These are phyloP conservation scores for Protonibea diacanthus DNA, from an alignment of 2,797 vertebrate species.

Conservation along the genomic window DNA sequence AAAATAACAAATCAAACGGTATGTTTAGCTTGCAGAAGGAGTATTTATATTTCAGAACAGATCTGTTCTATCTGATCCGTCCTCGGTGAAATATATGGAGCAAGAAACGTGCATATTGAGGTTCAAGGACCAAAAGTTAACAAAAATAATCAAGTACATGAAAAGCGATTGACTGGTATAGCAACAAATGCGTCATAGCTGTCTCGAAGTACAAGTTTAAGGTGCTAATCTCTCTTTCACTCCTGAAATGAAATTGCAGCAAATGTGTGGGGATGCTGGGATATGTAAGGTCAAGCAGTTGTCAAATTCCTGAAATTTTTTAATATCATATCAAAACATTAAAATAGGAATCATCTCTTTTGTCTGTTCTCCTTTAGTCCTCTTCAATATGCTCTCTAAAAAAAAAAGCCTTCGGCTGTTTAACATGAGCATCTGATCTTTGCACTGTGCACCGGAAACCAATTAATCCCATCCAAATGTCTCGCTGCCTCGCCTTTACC, in stretches of 20 bases:
- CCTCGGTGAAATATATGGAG: background rate
- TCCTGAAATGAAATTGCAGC: background rate
- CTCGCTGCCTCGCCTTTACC: slow-evolving; percentile 31
- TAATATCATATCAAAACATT: background rate
- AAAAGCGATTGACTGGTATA: background rate
- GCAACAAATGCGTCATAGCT: background rate
- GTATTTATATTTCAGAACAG: background rate
- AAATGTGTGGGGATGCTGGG: background rate
- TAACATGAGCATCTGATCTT: slow-evolving; percentile 52
- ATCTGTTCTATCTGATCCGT: background rate
- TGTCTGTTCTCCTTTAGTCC: background rate
- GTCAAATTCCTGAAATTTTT: background rate
- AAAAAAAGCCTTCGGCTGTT: slow-evolving; percentile 30
- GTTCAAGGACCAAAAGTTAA: background rate
- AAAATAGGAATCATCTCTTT: slow-evolving; percentile 12
- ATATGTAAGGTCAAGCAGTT: slow-evolving; percentile 23
- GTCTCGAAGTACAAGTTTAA: background rate
- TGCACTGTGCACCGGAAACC: slow-evolving; percentile 53
- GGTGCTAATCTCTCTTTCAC: background rate
- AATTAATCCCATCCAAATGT: slow-evolving; percentile 69
- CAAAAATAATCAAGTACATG: background rate
- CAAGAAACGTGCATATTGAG: background rate
- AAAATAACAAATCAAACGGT: background rate
- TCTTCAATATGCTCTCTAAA: slow-evolving; percentile 19
- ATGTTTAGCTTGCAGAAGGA: background rate